Evolutionary conservation across 2,888 invertebrate genomes (phyloP).

Genomic region (Sesia bembeciformis): DNA sequence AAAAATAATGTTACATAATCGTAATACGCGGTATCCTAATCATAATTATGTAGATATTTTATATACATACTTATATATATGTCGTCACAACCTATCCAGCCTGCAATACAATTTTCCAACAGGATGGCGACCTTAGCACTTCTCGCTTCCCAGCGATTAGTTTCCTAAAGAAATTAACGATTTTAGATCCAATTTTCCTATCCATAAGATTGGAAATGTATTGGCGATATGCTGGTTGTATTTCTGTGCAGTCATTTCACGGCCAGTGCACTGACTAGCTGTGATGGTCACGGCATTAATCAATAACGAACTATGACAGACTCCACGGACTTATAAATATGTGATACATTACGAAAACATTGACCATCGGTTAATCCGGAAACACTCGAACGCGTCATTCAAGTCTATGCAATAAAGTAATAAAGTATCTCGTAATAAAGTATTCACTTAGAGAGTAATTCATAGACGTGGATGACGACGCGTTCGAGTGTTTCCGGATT

Average conservation of each 20-base stretch:
- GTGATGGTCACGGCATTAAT: neutral
- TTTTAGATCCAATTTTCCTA: neutral
- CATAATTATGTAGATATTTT: neutral
- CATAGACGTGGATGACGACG: no score
- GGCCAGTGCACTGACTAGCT: neutral
- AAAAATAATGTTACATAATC: neutral
- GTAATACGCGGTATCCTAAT: neutral
- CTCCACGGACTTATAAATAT: neutral
- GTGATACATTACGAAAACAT: neutral
- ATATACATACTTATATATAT: neutral
- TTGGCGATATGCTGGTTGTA: neutral
- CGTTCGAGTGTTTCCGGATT: no score
- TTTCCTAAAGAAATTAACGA: no score
- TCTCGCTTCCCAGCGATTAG: conserved; percentile 11
- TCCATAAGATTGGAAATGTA: neutral
- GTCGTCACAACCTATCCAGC: neutral
- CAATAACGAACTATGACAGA: neutral
- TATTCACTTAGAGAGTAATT: no score
- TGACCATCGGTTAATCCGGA: no score
- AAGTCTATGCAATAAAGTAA: no score
- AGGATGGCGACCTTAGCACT: conserved; percentile 33
- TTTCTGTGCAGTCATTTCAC: neutral
- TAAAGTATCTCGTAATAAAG: no score
- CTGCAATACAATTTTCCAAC: conserved; percentile 29
- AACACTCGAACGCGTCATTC: no score